Conservation (phyloP, 2,113 vertebrate species). For the Cynocephalus volans region DNA sequence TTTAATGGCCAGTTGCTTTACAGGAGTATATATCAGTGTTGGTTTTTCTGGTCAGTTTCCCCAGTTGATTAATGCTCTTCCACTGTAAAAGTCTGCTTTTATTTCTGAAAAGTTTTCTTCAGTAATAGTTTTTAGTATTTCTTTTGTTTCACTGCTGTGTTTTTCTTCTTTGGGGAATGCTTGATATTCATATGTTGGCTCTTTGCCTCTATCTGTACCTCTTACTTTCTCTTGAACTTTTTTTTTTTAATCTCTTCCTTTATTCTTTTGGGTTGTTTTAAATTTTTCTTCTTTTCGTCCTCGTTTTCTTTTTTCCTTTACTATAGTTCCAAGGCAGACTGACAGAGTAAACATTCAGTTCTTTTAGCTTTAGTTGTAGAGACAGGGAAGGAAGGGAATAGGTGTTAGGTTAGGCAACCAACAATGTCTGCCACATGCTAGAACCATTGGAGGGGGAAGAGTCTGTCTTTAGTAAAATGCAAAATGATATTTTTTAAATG, state of each 20-base stretch:
- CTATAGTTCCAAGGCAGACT: background rate
- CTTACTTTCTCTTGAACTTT: background rate
- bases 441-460: background rate
- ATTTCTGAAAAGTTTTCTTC: background rate
- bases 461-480: background rate
- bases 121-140: background rate
- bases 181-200: background rate
- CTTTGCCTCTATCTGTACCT: background rate
- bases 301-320: background rate
- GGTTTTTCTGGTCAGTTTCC: constrained; percentile 24
- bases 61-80: background rate
- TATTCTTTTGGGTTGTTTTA: constrained; percentile 23
- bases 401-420: background rate
- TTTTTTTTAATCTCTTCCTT: background rate
- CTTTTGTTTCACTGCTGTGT: background rate
- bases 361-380: background rate
- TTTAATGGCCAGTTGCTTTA: background rate
- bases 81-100: background rate
- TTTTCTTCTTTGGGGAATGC: background rate
- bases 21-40: background rate
- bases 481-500: background rate
- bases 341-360: background rate
- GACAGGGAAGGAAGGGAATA: background rate
- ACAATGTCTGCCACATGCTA: background rate
- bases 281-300: background rate